Base-by-base conservation (phyloP, 2,113 vertebrate species). In the Grus americana region DNA sequence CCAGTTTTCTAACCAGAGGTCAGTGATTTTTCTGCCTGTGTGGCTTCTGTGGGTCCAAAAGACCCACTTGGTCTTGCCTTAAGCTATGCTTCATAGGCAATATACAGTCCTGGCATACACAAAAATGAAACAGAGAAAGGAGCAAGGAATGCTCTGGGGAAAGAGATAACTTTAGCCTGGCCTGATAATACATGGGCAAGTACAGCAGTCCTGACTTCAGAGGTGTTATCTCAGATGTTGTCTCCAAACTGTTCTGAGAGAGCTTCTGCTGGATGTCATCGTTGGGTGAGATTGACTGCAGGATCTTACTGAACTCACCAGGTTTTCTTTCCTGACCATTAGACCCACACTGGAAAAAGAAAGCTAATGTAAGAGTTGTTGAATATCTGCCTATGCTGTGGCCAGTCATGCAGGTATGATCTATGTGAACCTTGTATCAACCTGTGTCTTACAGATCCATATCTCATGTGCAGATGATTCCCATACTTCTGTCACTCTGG, bases 391-490 rank as follows among this genome's bases (percentile, higher is more conserved):
- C 6, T 52, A 20, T 42, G 26, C 27, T 70, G 34, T 73, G 42
- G 32, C 26, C 46, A 66, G 40, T 70, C 63, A 30, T 29, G 65
- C 44, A 67, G 55, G 8, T 17, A n/a, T 21, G 61, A 49, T 84
- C 44, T 54, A 10, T 26, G 47, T 49, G 65, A 82, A 36, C 22
- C 30, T 29, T 71, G 44, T 42, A 27, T 42, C 0, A 1, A 79
- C 50, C 21, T 34, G 55, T 93, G 57, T 84, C 12, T 84, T 65
- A 26, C 65, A 91, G 76, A 91, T 68, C 65, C 22, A 5, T 63
- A 34, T 72, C 82, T 94, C 83, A 82, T 81, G 83, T 84, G 83
- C 68, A 84, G 65, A 74, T 84, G 47, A 86, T 74, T 94, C 83
- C 65, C 72, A 88, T 49, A 49, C 55, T 94, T 84, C 57, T 78